Evolutionary conservation across 2,113 vertebrate genomes (phyloP).

Genomic region (Sminthopsis crassicaudata): DNA sequence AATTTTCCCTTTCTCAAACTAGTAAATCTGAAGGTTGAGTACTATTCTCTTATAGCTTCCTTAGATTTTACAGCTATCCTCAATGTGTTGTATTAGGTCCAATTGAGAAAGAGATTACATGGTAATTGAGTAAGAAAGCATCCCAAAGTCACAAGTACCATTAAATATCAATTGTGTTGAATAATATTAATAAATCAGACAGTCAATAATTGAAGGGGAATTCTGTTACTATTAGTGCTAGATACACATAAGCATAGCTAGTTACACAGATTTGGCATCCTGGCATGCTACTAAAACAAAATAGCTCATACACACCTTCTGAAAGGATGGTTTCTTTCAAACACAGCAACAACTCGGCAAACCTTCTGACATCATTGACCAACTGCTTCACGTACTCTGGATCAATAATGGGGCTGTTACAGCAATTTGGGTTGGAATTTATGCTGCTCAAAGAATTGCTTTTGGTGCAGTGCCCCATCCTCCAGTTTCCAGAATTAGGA

Average conservation of each 20-base stretch:
- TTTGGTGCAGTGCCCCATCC: conserved; percentile 89
- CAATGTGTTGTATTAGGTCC: conserved; percentile 4
- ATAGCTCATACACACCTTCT: conserved; percentile 42
- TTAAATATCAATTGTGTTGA: conserved; percentile 45
- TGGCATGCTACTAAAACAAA: conserved; percentile 67
- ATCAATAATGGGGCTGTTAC: conserved; percentile 83
- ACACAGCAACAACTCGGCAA: conserved; percentile 94
- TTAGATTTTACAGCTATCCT: conserved; percentile 20
- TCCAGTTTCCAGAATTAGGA: conserved; percentile 86
- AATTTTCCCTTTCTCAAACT: conserved; percentile 43
- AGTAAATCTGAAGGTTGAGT: conserved; percentile 22
- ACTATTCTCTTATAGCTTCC: conserved; percentile 46
- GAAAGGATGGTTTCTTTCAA: conserved; percentile 95
- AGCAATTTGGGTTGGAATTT: conserved; percentile 79
- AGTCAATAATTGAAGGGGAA: conserved; percentile 47
- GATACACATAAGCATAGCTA: conserved; percentile 1
- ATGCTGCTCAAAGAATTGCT: conserved; percentile 87
- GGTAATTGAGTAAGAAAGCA: conserved; percentile 67
- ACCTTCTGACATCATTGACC: conserved; percentile 95
- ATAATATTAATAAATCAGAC: background rate
- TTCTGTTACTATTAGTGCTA: background rate
- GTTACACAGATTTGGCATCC: conserved; percentile 57
- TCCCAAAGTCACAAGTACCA: conserved; percentile 62
- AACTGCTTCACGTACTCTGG: conserved; percentile 96
- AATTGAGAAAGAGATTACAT: conserved; percentile 75